Conservation (phyloP, 2,888 invertebrate genomes). For the Schrankia costaestrigalis region DNA sequence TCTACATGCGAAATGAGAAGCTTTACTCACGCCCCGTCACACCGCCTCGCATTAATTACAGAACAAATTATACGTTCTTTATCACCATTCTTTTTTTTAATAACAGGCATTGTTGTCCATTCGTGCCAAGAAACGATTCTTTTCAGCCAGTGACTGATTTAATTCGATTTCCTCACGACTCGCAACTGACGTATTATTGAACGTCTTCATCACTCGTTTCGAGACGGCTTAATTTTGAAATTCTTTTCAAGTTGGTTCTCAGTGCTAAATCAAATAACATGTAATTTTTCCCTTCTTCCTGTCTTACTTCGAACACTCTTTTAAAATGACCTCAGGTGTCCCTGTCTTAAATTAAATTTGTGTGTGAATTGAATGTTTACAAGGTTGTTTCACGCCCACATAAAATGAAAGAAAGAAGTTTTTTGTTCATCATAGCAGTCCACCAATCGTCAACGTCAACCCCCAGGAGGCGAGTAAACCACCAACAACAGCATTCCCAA, state of each 20-base stretch:
- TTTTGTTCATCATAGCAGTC: too few relatives aligned
- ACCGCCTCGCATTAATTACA: conserved; percentile 67
- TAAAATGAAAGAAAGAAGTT: too few relatives aligned
- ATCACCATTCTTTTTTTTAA: conserved; percentile 73
- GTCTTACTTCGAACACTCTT: not conserved
- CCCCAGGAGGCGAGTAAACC: too few relatives aligned
- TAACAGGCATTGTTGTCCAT: conserved; percentile 75
- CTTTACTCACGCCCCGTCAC: conserved; percentile 73
- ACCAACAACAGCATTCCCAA: too few relatives aligned
- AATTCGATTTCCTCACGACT: conserved; percentile 68
- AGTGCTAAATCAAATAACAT: conserved; percentile 6
- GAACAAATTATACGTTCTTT: conserved; percentile 74
- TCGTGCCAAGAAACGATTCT: conserved; percentile 76
- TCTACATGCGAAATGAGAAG: conserved; percentile 69
- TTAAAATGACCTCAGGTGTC: too few relatives aligned
- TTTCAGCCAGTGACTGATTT: conserved; percentile 73
- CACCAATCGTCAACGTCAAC: too few relatives aligned
- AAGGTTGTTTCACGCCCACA: too few relatives aligned
- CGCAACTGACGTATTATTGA: conserved; percentile 49
- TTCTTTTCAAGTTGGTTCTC: conserved; percentile 27
- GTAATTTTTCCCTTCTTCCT: conserved; percentile 1
- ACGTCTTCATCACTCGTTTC: conserved; percentile 57
- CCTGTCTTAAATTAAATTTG: too few relatives aligned
- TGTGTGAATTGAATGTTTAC: too few relatives aligned
- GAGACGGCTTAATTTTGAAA: conserved; percentile 47